Conservation (phyloP, 2,113 vertebrate species). For the Plecturocebus donacophilus region DNA sequence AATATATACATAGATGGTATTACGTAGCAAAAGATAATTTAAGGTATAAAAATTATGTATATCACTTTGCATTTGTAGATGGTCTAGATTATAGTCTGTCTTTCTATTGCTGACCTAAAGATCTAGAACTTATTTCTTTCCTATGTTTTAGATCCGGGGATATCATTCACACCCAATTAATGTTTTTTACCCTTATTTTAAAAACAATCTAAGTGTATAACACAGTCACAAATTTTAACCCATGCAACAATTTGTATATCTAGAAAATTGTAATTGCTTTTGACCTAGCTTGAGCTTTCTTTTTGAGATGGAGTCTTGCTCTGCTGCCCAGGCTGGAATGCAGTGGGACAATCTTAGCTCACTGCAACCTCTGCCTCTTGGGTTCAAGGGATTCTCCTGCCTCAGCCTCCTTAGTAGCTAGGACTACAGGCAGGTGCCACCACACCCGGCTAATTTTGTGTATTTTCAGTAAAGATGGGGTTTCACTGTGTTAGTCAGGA, state of each 20-base stretch:
- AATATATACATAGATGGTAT: neutral
- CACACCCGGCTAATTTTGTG: too few species aligned
- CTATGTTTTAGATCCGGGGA: neutral
- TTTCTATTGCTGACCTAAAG: neutral
- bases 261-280: neutral
- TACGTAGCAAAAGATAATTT: neutral
- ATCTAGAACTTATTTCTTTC: neutral
- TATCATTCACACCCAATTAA: neutral
- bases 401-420: too few species aligned
- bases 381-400: too few species aligned
- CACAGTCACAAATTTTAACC: neutral
- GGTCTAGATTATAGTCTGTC: neutral
- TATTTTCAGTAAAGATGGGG: too few species aligned
- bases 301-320: too few species aligned
- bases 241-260: neutral
- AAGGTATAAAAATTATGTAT: neutral
- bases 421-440: too few species aligned
- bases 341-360: too few species aligned
- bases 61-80: neutral
- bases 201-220: neutral
- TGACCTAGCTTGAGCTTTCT: neutral
- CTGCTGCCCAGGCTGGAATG: too few species aligned
- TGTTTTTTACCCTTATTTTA: neutral
- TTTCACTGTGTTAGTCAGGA: too few species aligned
- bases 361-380: too few species aligned